These are phyloP conservation scores for Notospermus geniculatus DNA, from an alignment of 1,140 invertebrate genomes.

Conservation along the genomic window DNA sequence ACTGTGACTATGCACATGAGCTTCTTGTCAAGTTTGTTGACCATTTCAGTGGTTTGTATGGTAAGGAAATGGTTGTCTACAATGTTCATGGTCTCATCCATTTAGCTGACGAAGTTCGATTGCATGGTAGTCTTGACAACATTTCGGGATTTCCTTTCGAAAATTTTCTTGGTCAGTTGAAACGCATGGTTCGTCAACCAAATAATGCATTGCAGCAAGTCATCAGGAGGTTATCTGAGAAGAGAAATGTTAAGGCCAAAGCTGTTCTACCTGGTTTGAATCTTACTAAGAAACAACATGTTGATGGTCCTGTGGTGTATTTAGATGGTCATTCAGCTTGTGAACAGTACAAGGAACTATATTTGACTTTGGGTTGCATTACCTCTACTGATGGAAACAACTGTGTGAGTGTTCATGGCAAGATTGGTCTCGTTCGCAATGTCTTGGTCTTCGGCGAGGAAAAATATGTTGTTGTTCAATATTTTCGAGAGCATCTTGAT, in stretches of 20 bases:
- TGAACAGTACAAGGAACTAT: neutral
- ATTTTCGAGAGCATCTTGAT: no score
- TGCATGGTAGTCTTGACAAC: constrained; percentile 44
- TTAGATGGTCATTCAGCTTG: neutral
- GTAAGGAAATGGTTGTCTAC: constrained; percentile 30
- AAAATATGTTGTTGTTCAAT: no score
- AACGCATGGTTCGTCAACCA: constrained; percentile 20
- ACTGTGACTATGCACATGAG: constrained; percentile 28
- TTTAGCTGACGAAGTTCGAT: constrained; percentile 43
- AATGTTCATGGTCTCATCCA: constrained; percentile 41
- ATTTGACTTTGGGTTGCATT: no score
- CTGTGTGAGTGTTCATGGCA: no score
- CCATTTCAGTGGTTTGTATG: constrained; percentile 25
- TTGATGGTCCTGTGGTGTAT: neutral
- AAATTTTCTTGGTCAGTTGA: constrained; percentile 46
- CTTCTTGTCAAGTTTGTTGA: constrained; percentile 35
- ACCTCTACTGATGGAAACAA: no score
- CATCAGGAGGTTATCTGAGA: constrained; percentile 4
- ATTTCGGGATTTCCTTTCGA: constrained; percentile 54
- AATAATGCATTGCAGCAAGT: constrained; percentile 9
- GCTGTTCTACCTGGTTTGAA: neutral
- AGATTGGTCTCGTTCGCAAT: no score
- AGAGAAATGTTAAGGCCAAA: neutral
- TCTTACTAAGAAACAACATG: neutral
- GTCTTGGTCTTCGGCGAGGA: no score